Conservation (phyloP, 2,888 invertebrate genomes). For the Digitonthophagus gazella region DNA sequence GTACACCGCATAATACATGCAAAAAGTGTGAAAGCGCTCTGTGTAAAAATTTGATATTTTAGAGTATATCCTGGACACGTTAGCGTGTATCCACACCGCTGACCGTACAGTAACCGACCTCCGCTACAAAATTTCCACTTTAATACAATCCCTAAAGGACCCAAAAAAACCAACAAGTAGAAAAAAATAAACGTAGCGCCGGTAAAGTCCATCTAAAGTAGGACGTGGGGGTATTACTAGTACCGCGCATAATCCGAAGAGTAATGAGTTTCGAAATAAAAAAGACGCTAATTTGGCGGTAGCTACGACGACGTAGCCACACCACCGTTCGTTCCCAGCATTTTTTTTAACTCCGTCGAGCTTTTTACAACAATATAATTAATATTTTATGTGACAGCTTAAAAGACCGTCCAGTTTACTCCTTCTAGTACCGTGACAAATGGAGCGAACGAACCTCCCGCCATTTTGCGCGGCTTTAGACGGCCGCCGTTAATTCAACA, state of each 20-base stretch:
- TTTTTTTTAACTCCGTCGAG: neutral
- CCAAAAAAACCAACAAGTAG: neutral
- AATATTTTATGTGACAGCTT: neutral
- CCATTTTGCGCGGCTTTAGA: neutral
- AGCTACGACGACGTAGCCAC: too few relatives aligned
- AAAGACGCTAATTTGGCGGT: neutral
- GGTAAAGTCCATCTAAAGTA: neutral
- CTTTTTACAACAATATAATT: neutral
- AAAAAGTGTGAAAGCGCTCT: neutral
- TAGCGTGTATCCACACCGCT: neutral
- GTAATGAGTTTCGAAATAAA: neutral
- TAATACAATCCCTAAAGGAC: neutral
- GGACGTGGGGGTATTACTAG: neutral
- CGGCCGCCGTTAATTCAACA: neutral
- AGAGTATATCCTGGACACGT: neutral
- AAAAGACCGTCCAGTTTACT: neutral
- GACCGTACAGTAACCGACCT: neutral
- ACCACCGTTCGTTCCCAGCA: neutral
- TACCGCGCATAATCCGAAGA: neutral
- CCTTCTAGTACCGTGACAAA: neutral
- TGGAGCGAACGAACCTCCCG: neutral
- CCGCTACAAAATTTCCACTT: neutral
- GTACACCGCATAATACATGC: neutral
- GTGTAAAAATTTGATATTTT: neutral
- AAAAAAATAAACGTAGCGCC: neutral